Percentiles rank a stretch among this genome's conserved stretches.
Evolutionary conservation across 2,113 vertebrate species (phyloP).

Genomic region (Sus scrofa): T2T-Sscrofa CM000812.6:161088501-161089000

Average conservation of each 20-base stretch:
- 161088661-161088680: background rate
- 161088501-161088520: background rate
- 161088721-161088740: background rate
- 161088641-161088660: background rate
- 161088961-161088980: background rate
- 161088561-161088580: background rate
- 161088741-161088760: background rate
- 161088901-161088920: background rate
- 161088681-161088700: background rate
- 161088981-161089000: background rate
- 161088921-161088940: background rate
- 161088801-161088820: background rate
- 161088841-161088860: background rate
- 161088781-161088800: background rate
- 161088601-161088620: background rate
- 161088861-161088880: background rate
- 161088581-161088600: background rate
- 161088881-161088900: background rate
- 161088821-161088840: background rate
- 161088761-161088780: background rate
- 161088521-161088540: background rate
- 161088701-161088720: background rate
- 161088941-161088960: background rate
- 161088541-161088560: background rate
- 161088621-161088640: background rate